Base-by-base conservation (phyloP, 1,140 invertebrate species). In the Camponotus vicinus region DNA sequence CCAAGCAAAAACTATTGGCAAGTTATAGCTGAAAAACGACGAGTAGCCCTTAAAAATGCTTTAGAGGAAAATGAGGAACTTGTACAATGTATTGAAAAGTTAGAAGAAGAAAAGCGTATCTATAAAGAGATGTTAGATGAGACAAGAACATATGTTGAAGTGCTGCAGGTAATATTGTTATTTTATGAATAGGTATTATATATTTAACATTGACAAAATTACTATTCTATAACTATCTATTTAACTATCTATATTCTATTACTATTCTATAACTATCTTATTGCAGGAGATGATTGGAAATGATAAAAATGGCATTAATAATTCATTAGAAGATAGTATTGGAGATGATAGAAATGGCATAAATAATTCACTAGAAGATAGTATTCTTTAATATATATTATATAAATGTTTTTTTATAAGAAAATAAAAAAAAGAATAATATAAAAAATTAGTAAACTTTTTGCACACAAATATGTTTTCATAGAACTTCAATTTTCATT, bases 1-100 rank as follows among this genome's bases (percentile, higher is more conserved):
- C 96, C 97, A 34, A 97, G 96, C 86, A 96, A 96, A 90, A 96
- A 96, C 86, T 97, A 97, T 92, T 97, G 97, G 97, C 91, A 97
- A 95, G 93, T 96, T 55, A 88, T 97, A 70, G 96, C 97, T 76
- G 97, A 97, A 93, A 96, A 96, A 83, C 95, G 97, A 42, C 94
- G 96, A 91, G 95, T 95, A 94, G 96, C 96, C 15, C 92, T 97
- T n/a, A 94, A 97, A 89, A 96, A 97, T 83, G 95, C 96, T 59
- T 95, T 97, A 59, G 95, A 96, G 78, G 96, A 97, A 93, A 97
- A 97, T 94, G 94, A 96, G 88, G 95, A 95, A 52, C 66, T 95
- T 15, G 7, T 2, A n/a, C 6, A 73, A 61, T 93, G 95, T 57
- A 94, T 97, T 85, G 93, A 95, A 63, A 93, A 95, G 52, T 93